phyloP scores from a whole-genome alignment of 1,140 invertebrate genomes.

The Sinonovacula constricta region DNA sequence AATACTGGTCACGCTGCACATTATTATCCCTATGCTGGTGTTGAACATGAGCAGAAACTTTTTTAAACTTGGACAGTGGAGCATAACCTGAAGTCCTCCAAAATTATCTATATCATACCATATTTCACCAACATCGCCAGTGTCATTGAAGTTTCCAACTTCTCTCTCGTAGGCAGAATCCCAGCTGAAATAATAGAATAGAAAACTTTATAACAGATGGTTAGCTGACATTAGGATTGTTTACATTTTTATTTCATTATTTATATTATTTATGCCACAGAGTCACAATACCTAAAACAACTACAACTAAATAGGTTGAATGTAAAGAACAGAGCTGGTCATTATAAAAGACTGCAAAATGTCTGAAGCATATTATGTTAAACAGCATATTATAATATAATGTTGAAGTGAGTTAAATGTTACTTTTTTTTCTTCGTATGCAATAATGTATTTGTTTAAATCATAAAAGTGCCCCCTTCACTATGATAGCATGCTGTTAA shows the following conservation, averaged over 20 bases:
- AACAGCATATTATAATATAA: too few relatives aligned
- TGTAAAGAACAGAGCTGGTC: neutral
- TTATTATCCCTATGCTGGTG: too few relatives aligned
- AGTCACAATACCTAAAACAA: neutral
- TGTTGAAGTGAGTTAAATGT: too few relatives aligned
- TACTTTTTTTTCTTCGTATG: too few relatives aligned
- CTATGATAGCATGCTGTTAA: too few relatives aligned
- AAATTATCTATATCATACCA: slow-evolving; percentile 81
- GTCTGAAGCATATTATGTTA: neutral
- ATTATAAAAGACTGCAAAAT: neutral
- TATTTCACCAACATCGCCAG: slow-evolving; percentile 93
- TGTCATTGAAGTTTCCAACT: slow-evolving; percentile 87
- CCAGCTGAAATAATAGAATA: slow-evolving; percentile 84
- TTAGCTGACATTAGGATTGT: slow-evolving; percentile 2
- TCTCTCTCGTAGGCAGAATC: slow-evolving; percentile 89
- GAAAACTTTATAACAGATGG: neutral
- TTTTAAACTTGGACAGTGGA: too few relatives aligned
- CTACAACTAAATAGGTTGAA: neutral
- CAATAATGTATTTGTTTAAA: too few relatives aligned
- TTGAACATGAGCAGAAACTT: too few relatives aligned
- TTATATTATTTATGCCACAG: neutral
- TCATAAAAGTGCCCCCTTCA: too few relatives aligned
- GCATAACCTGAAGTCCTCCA: neutral
- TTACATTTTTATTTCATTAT: neutral
- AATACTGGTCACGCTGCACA: too few relatives aligned